phyloP scores from a whole-genome alignment of 2,888 invertebrate genomes.

The Melieria crassipennis region DNA sequence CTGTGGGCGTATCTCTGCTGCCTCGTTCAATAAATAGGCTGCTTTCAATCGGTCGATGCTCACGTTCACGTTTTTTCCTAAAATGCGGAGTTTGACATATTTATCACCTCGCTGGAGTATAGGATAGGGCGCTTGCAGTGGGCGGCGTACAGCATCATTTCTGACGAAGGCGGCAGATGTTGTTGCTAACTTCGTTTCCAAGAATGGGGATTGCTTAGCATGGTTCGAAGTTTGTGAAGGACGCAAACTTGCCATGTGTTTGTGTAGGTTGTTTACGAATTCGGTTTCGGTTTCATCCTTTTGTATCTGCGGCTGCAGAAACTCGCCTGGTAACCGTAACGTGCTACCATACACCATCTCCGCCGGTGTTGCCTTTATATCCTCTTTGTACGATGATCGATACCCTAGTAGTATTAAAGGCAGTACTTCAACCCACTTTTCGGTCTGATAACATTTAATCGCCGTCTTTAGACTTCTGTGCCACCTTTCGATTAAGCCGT shows the following conservation, averaged over 20 bases:
- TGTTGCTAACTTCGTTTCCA: constrained; percentile 15
- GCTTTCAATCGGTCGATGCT: too few species aligned
- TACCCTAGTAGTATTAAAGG: constrained; percentile 34
- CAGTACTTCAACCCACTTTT: constrained; percentile 34
- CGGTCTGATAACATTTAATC: constrained; percentile 33
- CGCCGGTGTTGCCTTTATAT: constrained; percentile 7
- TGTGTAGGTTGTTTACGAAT: neutral
- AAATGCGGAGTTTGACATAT: too few species aligned
- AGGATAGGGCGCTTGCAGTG: constrained; percentile 29
- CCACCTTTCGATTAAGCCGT: constrained; percentile 34
- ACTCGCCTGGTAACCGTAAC: constrained; percentile 3
- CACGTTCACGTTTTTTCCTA: too few species aligned
- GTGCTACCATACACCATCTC: constrained; percentile 12
- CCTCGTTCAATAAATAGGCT: too few species aligned
- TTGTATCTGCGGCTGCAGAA: neutral
- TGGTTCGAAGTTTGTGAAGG: constrained; percentile 22
- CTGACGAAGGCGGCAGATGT: constrained; percentile 23
- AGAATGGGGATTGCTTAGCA: constrained; percentile 22
- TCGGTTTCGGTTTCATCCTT: neutral
- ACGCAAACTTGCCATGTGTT: neutral
- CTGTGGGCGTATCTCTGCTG: too few species aligned
- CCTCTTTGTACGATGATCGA: constrained; percentile 31
- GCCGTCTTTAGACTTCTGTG: constrained; percentile 33
- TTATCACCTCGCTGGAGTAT: too few species aligned
- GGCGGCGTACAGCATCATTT: constrained; percentile 34